Evolutionary conservation across 2,888 invertebrate species (phyloP).

Genomic region (Scrobipalpa costella): DNA sequence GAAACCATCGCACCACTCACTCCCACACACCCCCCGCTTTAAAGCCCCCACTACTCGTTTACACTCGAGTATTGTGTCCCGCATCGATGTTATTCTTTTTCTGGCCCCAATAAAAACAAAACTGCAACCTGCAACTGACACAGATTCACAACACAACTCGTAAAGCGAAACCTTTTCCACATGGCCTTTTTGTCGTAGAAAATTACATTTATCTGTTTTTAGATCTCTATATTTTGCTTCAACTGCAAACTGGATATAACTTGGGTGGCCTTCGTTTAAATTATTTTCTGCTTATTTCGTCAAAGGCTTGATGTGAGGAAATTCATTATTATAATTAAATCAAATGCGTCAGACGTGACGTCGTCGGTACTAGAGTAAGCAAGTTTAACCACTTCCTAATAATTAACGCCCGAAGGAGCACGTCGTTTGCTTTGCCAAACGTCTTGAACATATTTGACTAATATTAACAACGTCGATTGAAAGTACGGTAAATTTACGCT

Average conservation of each 20-base stretch:
- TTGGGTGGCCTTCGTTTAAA: background rate
- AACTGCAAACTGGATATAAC: background rate
- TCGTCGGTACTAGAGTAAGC: conserved; percentile 9
- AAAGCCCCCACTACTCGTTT: conserved; percentile 49
- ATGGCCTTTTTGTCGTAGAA: background rate
- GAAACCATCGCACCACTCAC: conserved; percentile 52
- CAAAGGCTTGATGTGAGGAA: conserved; percentile 4
- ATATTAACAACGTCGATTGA: conserved; percentile 13
- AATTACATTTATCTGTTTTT: conserved; percentile 2
- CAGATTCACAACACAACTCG: conserved; percentile 13
- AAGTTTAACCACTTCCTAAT: conserved; percentile 25
- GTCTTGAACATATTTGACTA: conserved; percentile 13
- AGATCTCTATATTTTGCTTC: background rate
- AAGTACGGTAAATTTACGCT: background rate
- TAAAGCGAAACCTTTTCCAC: conserved; percentile 7
- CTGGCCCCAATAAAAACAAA: conserved; percentile 30
- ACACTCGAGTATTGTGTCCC: conserved; percentile 38
- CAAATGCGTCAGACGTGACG: conserved; percentile 17
- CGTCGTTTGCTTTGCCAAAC: conserved; percentile 18
- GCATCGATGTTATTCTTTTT: conserved; percentile 38
- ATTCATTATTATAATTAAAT: conserved; percentile 16
- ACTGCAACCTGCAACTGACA: conserved; percentile 18
- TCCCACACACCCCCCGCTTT: conserved; percentile 43
- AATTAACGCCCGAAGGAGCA: conserved; percentile 21
- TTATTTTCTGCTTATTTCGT: conserved; percentile 4